These are phyloP conservation scores for Lasioglossum villosulum DNA, from an alignment of 2,888 invertebrate species.

Conservation along the genomic window DNA sequence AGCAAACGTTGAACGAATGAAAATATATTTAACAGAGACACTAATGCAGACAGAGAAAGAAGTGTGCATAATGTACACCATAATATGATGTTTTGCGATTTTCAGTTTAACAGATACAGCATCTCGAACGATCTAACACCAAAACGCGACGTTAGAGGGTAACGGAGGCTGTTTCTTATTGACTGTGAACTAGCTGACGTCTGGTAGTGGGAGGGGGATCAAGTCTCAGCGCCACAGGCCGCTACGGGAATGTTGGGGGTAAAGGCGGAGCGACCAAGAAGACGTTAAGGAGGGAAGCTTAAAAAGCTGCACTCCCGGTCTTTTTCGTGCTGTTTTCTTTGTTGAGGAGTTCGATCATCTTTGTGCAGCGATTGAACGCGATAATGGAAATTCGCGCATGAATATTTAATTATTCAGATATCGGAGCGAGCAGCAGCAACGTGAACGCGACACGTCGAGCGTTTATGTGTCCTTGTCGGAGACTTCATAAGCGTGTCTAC, in stretches of 20 bases:
- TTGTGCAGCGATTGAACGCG: background rate
- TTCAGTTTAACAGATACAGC: too few species aligned
- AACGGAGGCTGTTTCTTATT: background rate
- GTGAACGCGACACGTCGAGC: constrained; percentile 31
- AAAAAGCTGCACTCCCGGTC: background rate
- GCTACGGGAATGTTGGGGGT: background rate
- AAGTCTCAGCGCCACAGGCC: background rate
- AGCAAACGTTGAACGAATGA: too few species aligned
- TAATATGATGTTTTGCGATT: too few species aligned
- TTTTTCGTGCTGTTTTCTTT: background rate
- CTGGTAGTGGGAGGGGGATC: background rate
- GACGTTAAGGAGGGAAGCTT: background rate
- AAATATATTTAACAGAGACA: too few species aligned
- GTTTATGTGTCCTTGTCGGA: constrained; percentile 55
- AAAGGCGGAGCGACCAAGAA: background rate
- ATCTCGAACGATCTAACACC: background rate
- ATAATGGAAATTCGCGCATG: constrained; percentile 38
- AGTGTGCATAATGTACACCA: too few species aligned
- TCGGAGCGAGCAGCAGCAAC: constrained; percentile 49
- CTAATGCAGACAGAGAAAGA: too few species aligned
- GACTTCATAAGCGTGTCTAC: constrained; percentile 57
- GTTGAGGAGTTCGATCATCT: background rate
- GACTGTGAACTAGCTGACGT: background rate
- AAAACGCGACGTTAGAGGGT: background rate
- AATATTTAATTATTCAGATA: constrained; percentile 60